These are phyloP conservation scores for Chaetura pelagica DNA, from an alignment of 2,113 vertebrate genomes.

Conservation along the genomic window DNA sequence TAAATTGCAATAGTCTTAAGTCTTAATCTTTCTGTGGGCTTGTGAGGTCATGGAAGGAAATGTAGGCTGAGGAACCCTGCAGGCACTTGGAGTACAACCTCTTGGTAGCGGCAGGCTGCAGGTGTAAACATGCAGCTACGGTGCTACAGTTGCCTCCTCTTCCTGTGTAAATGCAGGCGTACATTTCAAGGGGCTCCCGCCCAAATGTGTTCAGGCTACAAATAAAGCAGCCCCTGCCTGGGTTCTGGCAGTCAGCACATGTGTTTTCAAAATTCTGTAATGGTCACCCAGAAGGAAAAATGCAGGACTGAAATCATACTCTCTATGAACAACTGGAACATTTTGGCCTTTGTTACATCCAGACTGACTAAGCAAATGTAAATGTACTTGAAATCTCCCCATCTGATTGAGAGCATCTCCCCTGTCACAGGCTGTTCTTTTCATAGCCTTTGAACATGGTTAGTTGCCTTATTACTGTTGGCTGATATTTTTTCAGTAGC, in stretches of 20 bases:
- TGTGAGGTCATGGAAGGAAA: not conserved
- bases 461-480: not conserved
- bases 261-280: not conserved
- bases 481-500: not conserved
- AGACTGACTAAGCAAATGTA: not conserved
- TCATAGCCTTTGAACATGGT: not conserved
- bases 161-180: not conserved
- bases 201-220: not conserved
- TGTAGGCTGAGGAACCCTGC: not conserved
- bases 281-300: not conserved
- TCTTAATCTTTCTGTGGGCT: not conserved
- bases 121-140: not conserved
- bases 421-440: not conserved
- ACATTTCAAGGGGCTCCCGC: not conserved
- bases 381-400: not conserved
- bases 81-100: not conserved
- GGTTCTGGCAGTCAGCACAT: not conserved
- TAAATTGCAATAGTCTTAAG: not conserved
- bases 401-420: not conserved
- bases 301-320: not conserved
- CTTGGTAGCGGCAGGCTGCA: not conserved
- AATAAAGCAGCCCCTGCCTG: not conserved
- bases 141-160: not conserved
- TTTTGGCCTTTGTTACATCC: not conserved
- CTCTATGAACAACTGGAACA: not conserved